These are phyloP conservation scores for zebrafish (Danio rerio) DNA, from an alignment of 2,113 vertebrate species.

Conservation along the genomic window GRCz12tu NC_133185.1:45092501-45093000, in stretches of 20 bases:
- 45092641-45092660: slow-evolving; percentile 46
- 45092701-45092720: slow-evolving; percentile 39
- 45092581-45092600: neutral
- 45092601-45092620: neutral
- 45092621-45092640: slow-evolving; percentile 18
- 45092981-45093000: neutral
- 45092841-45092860: slow-evolving; percentile 42
- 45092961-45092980: slow-evolving; percentile 13
- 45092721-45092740: slow-evolving; percentile 12
- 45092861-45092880: slow-evolving; percentile 44
- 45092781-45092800: slow-evolving; percentile 31
- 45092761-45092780: neutral
- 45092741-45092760: neutral
- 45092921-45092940: slow-evolving; percentile 35
- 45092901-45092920: slow-evolving; percentile 23
- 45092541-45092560: too few species aligned
- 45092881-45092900: slow-evolving; percentile 38
- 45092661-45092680: neutral
- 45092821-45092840: slow-evolving; percentile 35
- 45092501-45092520: too few species aligned
- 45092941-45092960: slow-evolving; percentile 33
- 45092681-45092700: slow-evolving; percentile 37
- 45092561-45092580: too few species aligned
- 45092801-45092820: slow-evolving; percentile 7
- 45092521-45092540: too few species aligned